A percentile compares a stretch with the other conserved stretches of the same genome.
Conservation (phyloP, 2,113 vertebrate genomes). For the Muntiacus reevesi region DNA sequence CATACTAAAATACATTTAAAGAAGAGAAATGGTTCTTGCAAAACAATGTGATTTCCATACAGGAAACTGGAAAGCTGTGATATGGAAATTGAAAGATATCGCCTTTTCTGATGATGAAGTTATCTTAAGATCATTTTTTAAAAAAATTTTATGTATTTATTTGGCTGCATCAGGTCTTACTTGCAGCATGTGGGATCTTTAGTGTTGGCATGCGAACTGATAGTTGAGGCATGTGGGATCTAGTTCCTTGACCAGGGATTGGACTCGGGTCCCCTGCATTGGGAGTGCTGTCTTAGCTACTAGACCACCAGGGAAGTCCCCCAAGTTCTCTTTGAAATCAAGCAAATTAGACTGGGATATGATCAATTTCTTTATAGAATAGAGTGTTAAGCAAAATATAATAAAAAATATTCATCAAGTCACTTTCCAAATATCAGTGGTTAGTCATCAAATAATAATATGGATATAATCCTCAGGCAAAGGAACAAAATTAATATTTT, state of each 20-base stretch:
- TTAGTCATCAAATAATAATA: neutral
- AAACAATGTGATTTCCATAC: rapidly evolving
- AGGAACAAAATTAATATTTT: neutral
- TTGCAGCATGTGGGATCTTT: neutral
- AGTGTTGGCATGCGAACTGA: neutral
- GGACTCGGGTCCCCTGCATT: neutral
- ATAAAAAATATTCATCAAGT: neutral
- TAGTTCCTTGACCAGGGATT: neutral
- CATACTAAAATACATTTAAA: neutral
- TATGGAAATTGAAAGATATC: neutral
- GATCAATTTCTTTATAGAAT: neutral
- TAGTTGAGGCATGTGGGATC: neutral
- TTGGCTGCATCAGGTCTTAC: neutral
- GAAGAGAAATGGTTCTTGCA: neutral
- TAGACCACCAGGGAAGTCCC: neutral
- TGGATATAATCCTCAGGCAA: neutral
- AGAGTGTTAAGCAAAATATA: neutral
- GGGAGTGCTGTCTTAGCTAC: neutral
- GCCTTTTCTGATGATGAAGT: neutral
- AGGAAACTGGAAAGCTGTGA: neutral
- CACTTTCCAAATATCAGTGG: neutral
- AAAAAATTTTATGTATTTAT: neutral
- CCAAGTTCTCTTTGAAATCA: neutral
- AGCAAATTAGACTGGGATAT: neutral
- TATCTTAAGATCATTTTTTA: neutral